Evolutionary conservation across 2,888 invertebrate genomes (phyloP), one percentile per base, ranked within the genome.

Genomic region (Apotomis capreana): DNA sequence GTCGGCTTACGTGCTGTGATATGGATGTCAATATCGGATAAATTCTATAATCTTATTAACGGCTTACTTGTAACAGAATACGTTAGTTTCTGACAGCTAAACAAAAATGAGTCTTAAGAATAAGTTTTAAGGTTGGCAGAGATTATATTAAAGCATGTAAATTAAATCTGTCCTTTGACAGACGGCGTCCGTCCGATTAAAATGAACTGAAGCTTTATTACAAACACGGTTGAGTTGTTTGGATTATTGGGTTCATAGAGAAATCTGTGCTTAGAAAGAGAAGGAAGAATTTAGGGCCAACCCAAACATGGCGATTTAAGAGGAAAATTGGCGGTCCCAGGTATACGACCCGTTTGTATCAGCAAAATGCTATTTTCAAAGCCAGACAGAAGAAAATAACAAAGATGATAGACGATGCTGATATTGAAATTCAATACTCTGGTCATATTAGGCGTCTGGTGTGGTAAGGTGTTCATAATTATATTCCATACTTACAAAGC

Each of bases 131-230:
- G 37, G 61, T 44, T 15, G n/a, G 37, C 5, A 6, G 26, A 52
- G 51, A 49, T 49, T 59, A 58, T 57, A 52, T 3, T 37, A 37
- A 57, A 44, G 49, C 67, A 62, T 71, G 67, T 57, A 71, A 72
- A 72, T 72, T 72, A 72, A 72, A 72, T 72, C 72, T 72, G 68
- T 72, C 63, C 72, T 12, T 58, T 72, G 68, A 72, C 68, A 68
- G 72, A 72, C 72, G 72, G 72, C 68, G 63, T 72, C 62, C 68
- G 72, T 62, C 63, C 72, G 72, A 72, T 72, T 72, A 72, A 72
- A 72, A 72, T 72, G 68, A 72, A 72, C 72, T 63, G 72, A 72
- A 63, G 46, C 62, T 68, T 72, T 59, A 61, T 40, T 52, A 65
- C 51, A 49, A 62, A 44, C 10, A 63, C 46, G 15, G 52, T 36